phyloP scores from a whole-genome alignment of 2,888 invertebrate species.

The Platycnemis pennipes region DNA sequence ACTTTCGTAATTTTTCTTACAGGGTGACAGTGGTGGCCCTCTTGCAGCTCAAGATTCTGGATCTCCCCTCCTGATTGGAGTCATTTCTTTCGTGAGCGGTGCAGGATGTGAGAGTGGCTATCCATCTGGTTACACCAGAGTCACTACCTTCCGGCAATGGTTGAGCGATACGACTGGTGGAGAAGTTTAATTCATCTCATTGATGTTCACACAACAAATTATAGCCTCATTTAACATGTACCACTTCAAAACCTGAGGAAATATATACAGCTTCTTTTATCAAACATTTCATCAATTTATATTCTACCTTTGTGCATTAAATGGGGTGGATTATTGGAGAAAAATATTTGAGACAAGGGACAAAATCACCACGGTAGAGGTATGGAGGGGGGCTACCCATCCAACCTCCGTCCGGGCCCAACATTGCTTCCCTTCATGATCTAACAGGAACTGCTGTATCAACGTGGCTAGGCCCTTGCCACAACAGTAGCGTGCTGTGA shows the following conservation, averaged over 20 bases:
- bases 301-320: too few species aligned
- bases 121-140: slow-evolving; percentile 75
- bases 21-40: slow-evolving; percentile 77
- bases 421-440: too few species aligned
- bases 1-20: slow-evolving; percentile 57
- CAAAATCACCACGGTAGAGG: too few species aligned
- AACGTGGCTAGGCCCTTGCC: too few species aligned
- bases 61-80: slow-evolving; percentile 73
- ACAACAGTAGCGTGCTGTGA: too few species aligned
- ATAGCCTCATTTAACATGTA: not conserved
- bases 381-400: too few species aligned
- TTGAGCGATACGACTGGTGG: slow-evolving; percentile 73
- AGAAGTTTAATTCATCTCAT: not conserved
- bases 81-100: slow-evolving; percentile 75
- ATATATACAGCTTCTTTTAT: not conserved
- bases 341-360: too few species aligned
- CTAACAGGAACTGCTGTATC: too few species aligned
- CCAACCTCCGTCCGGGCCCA: too few species aligned
- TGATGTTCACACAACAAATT: not conserved
- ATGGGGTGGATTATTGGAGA: too few species aligned
- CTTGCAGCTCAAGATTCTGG: slow-evolving; percentile 72
- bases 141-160: slow-evolving; percentile 74
- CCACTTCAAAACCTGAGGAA: not conserved
- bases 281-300: too few species aligned
- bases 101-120: slow-evolving; percentile 75